Evolutionary conservation across 2,888 invertebrate species (phyloP), one percentile per base, ranked within the genome.

Genomic region (Idaea dimidiata): DNA sequence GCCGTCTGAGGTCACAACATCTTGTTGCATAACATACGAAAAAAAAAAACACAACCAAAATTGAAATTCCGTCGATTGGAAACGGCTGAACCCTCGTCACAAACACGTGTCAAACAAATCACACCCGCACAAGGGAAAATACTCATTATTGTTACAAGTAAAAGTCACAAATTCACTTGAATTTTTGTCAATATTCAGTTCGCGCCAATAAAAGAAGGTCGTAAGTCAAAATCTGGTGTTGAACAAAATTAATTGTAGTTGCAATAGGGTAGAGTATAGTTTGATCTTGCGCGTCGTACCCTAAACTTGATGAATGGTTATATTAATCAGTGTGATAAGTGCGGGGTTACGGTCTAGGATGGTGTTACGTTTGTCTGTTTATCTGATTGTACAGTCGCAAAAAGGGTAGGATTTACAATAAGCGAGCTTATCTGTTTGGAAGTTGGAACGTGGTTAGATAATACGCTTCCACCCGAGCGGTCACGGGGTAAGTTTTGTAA

Each of bases 31-130:
- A 69, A 80, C 81, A 81, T 57, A 32, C 54, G 80, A 77, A 82
- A 81, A 82, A 80, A 77, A 72, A 69, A 80, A 79, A 81, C 77
- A 77, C 76, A 69, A 74, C 77, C 77, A 81, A 83, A 83, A 83
- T 82, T 82, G 80, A 82, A 82, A 83, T 78, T 74, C 76, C 75
- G 72, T 69, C 79, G 76, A 83, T 82, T 81, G 79, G 79, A 75
- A 77, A 78, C 74, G 75, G 73, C 32, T 16, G 18, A 43, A 81
- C 80, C 81, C 81, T 79, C 72, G 79, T 80, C 81, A 80, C 66
- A 63, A 66, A 69, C 65, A 65, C 67, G 75, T 67, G 67, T 80
- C 63, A 63, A 63, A 60, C 62, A 63, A 63, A 62, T 64, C 64
- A 66, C n/a, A 61, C 58, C 53, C 56, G 24, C 59, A 60, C 62